Evolutionary conservation across 2,113 vertebrate genomes (phyloP), one percentile per base, ranked within the genome.

Genomic region (Xiphophorus hellerii): DNA sequence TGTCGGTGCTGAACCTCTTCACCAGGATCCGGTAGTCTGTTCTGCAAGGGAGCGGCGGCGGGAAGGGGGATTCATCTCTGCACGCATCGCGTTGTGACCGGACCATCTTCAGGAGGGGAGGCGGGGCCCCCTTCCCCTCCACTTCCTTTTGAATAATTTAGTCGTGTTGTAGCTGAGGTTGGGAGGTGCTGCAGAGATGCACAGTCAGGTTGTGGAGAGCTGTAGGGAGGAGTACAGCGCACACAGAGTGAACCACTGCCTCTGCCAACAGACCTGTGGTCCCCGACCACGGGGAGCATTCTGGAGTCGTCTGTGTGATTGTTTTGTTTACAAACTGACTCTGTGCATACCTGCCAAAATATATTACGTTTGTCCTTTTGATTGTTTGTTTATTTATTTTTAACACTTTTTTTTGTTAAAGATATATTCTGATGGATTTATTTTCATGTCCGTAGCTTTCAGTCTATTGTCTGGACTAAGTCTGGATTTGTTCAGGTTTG

Each of bases 1-100:
- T 96, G 66, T 98, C 97, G 0, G 97, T 98, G 74, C 94, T 98
- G 77, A 98, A 98, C 91, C 96, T 98, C 81, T 98, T 98, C 93
- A 98, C 97, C 62, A 94, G 97, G 93, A 98, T 97, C 93, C 96
- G 97, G 91, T 98, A 96, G 93, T 42, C 78, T 74, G 84, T 51
- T 22, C 64, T 25, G 27, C 28, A 6, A 51, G 79, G 75, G 69
- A 72, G 42, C 29, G 17, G 61, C 35, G 44, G 69, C 3, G 2
- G 71, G 80, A 85, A 73, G 71, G 65, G 69, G 71, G 67, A 42
- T 58, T 78, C 13, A 65, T 44, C 27, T 73, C 77, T 82, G 86
- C 81, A 86, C 88, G 83, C 60, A 22, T 73, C 42, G 1, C 66
- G 64, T 66, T 76, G 62, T 71, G 51, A 75, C 44, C 79, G 74